Conservation (phyloP, 2,113 vertebrate genomes). For the Eonycteris spelaea region DNA sequence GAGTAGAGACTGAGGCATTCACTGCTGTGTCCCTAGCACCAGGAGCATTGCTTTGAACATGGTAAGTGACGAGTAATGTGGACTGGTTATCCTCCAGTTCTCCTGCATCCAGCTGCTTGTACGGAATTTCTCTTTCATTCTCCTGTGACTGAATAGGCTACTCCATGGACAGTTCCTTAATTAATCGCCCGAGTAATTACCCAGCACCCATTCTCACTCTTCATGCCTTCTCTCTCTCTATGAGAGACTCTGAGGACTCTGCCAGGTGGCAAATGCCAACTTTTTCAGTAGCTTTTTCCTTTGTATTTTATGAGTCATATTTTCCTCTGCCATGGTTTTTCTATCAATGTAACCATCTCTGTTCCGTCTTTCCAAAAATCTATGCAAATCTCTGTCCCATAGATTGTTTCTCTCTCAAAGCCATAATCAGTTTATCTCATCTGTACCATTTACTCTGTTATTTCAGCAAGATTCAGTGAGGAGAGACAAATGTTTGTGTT, state of each 20-base stretch:
- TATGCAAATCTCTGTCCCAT: not conserved
- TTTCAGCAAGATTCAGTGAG: not conserved
- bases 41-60: not conserved
- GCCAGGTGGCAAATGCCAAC: not conserved
- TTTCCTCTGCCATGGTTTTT: not conserved
- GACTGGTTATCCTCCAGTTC: not conserved
- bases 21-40: not conserved
- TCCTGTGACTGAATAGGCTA: not conserved
- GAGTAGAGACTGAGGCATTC: not conserved
- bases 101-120: not conserved
- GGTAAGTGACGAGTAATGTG: not conserved
- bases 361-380: constrained; percentile 14
- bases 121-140: constrained; percentile 19
- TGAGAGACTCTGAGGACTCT: not conserved
- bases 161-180: not conserved
- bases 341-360: not conserved
- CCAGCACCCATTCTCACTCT: not conserved
- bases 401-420: not conserved
- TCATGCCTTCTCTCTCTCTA: not conserved
- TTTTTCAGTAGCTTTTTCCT: not conserved
- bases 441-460: not conserved
- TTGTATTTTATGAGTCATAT: not conserved
- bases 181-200: not conserved
- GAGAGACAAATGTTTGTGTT: not conserved
- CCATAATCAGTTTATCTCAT: not conserved